These are phyloP conservation scores for Scaptomyza hsui DNA, from an alignment of 1,140 invertebrate species.

Conservation along the genomic window DNA sequence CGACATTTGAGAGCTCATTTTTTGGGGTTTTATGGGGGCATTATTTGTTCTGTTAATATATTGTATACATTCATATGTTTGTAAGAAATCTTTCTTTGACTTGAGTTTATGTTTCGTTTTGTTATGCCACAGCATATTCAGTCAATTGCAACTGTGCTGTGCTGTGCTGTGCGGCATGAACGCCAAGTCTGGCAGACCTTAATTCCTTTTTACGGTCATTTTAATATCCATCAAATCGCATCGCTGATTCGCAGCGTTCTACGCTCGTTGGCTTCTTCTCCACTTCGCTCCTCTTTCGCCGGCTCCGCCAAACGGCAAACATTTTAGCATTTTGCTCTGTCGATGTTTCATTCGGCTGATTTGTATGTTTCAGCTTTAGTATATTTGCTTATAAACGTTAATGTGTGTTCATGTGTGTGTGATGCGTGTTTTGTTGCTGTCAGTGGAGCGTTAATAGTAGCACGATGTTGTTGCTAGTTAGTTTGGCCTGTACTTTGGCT, in stretches of 20 bases:
- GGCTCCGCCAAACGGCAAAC: neutral
- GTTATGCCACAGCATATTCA: slow-evolving; percentile 58
- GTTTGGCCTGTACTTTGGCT: slow-evolving; percentile 50
- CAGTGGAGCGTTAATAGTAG: slow-evolving; percentile 78
- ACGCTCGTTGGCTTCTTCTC: slow-evolving; percentile 65
- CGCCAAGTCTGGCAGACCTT: slow-evolving; percentile 79
- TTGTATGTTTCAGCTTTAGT: slow-evolving; percentile 56
- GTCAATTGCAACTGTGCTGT: slow-evolving; percentile 69
- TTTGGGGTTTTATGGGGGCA: slow-evolving; percentile 51
- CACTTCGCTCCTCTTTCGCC: too few species aligned
- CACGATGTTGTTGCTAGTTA: slow-evolving; percentile 68
- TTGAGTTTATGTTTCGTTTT: slow-evolving; percentile 17
- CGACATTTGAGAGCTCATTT: slow-evolving; percentile 47
- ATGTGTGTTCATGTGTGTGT: slow-evolving; percentile 43
- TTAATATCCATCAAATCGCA: slow-evolving; percentile 83
- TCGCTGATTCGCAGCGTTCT: slow-evolving; percentile 75
- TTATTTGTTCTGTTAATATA: slow-evolving; percentile 77
- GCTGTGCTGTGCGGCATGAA: slow-evolving; percentile 35
- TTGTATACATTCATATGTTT: too few species aligned
- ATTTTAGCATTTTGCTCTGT: slow-evolving; percentile 54
- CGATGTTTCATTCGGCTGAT: slow-evolving; percentile 80
- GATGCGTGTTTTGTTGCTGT: slow-evolving; percentile 67
- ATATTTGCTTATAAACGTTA: neutral
- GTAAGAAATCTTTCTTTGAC: slow-evolving; percentile 54
- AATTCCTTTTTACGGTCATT: slow-evolving; percentile 84